phyloP scores from a whole-genome alignment of 2,888 invertebrate species.

The Hirtodrosophila trivittata region DNA sequence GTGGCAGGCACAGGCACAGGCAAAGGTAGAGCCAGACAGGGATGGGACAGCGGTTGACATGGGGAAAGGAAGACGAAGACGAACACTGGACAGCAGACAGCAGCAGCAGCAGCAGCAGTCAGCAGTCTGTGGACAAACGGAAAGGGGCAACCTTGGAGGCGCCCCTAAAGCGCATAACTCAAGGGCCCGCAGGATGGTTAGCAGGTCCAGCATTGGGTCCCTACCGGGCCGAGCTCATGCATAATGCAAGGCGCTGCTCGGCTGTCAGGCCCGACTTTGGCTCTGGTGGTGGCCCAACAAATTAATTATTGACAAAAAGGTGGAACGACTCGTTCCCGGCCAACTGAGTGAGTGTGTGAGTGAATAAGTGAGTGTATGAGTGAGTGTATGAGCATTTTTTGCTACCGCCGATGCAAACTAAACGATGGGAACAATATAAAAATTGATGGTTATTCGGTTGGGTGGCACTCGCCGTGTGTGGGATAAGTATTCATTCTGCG shows the following conservation, averaged over 20 bases:
- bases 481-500: not conserved
- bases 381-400: slow-evolving; percentile 11
- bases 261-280: slow-evolving; percentile 34
- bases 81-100: not conserved
- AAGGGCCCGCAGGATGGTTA: slow-evolving; percentile 37
- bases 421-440: slow-evolving; percentile 30
- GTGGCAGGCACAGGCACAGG: slow-evolving; percentile 19
- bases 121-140: slow-evolving; percentile 5
- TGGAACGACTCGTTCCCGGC: slow-evolving; percentile 55
- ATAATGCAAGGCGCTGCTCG: slow-evolving; percentile 61
- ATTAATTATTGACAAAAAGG: slow-evolving; percentile 77
- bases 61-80: too few species aligned
- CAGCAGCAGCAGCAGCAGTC: too few species aligned
- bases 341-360: slow-evolving; percentile 18
- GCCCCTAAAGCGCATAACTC: slow-evolving; percentile 73
- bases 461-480: not conserved
- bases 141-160: slow-evolving; percentile 65
- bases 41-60: slow-evolving; percentile 3
- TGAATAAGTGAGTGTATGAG: slow-evolving; percentile 23
- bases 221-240: slow-evolving; percentile 59
- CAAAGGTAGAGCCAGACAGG: slow-evolving; percentile 1
- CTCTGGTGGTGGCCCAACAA: slow-evolving; percentile 74
- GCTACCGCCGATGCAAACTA: not conserved
- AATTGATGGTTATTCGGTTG: slow-evolving; percentile 18
- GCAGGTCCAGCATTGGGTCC: slow-evolving; percentile 22